A percentile compares a stretch with the other conserved stretches of the same genome.
These are phyloP conservation scores for Metopolophium dirhodum DNA, from an alignment of 1,140 invertebrate genomes.

Conservation along the genomic window DNA sequence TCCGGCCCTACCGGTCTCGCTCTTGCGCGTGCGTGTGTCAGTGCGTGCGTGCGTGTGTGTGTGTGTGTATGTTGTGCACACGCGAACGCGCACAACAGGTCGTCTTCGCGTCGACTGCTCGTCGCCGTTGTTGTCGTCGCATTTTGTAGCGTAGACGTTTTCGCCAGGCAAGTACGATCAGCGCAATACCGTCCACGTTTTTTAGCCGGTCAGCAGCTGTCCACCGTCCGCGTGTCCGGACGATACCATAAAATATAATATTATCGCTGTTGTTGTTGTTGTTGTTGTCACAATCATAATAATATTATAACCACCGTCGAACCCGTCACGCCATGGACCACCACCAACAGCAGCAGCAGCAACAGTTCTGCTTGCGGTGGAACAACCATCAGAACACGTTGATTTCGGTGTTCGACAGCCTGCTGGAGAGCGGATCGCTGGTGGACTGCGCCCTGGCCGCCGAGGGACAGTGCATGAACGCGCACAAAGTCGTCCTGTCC, in stretches of 20 bases:
- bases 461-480: conserved; percentile 59
- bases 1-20: background rate
- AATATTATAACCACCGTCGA: background rate
- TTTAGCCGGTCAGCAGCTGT: conserved; percentile 7
- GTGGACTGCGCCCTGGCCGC: conserved; percentile 67
- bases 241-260: background rate
- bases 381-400: conserved; percentile 69
- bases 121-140: background rate
- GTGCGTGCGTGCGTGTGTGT: background rate
- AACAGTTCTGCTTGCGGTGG: conserved; percentile 69
- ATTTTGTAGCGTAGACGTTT: background rate
- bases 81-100: conserved; percentile 42
- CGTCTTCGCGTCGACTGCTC: conserved; percentile 25
- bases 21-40: background rate
- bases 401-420: conserved; percentile 66
- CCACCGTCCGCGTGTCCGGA: conserved; percentile 58
- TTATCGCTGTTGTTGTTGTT: too few species aligned
- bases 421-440: conserved; percentile 66
- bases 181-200: background rate
- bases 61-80: conserved; percentile 28
- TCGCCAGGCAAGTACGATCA: too few species aligned
- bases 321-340: background rate
- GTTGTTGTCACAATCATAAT: background rate
- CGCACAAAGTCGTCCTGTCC: conserved; percentile 59
- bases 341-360: conserved; percentile 59